Evolutionary conservation across 2,888 invertebrate genomes (phyloP).

Genomic region (Lomographa bimaculata): DNA sequence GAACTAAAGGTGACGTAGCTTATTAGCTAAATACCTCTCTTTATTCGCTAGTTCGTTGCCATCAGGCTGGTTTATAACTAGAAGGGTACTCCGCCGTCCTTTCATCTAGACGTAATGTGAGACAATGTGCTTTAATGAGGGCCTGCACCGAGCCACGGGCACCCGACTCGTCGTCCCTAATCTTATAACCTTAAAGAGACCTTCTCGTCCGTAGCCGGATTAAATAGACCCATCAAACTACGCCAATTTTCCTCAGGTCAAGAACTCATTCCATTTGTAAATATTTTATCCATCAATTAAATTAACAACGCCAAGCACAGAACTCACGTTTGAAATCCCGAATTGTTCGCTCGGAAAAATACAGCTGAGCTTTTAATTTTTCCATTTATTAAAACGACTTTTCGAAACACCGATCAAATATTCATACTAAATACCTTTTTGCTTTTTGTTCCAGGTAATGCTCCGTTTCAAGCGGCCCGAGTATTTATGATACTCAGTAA

Average conservation of each 20-base stretch:
- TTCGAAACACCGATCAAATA: constrained; percentile 21
- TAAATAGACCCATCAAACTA: constrained; percentile 26
- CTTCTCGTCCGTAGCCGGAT: constrained; percentile 38
- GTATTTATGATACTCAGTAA: constrained; percentile 25
- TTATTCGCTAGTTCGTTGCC: constrained; percentile 10
- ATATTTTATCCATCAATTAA: constrained; percentile 13
- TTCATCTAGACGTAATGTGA: constrained; percentile 43
- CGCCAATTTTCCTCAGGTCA: constrained; percentile 21
- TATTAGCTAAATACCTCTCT: too few species aligned
- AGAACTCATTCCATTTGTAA: constrained; percentile 10
- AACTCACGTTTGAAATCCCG: constrained; percentile 7
- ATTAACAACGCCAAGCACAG: constrained; percentile 8
- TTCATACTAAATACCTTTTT: constrained; percentile 25
- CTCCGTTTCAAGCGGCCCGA: constrained; percentile 23
- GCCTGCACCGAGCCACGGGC: constrained; percentile 31
- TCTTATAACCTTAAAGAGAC: constrained; percentile 45
- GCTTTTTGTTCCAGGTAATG: constrained; percentile 43
- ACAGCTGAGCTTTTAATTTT: constrained; percentile 11
- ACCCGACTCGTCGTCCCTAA: constrained; percentile 35
- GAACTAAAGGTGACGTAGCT: too few species aligned
- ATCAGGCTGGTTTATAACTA: constrained; percentile 14
- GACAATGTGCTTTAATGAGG: constrained; percentile 46
- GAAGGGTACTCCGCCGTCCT: constrained; percentile 25
- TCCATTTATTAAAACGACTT: constrained; percentile 18
- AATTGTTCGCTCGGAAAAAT: constrained; percentile 12